Conservation (phyloP, 2,113 vertebrate species). For the Pica pica region DNA sequence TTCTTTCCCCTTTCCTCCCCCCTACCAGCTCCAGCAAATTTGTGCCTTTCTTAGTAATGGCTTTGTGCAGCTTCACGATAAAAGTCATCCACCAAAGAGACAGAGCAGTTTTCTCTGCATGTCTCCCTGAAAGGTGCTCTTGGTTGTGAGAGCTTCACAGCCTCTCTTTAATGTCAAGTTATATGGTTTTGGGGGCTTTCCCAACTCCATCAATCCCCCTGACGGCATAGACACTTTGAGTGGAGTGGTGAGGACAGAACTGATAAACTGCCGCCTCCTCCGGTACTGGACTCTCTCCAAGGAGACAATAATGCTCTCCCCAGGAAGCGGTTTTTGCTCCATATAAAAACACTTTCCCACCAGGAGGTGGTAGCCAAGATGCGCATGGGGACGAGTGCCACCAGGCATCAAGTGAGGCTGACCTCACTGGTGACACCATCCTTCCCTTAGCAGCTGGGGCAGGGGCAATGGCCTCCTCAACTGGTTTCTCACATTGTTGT, state of each 20-base stretch:
- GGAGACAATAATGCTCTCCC: neutral
- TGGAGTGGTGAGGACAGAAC: constrained; percentile 36
- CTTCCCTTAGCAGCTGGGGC: neutral
- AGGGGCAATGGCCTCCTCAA: accelerated
- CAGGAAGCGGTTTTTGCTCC: neutral
- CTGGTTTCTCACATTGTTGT: neutral
- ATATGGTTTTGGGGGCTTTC: constrained; percentile 51
- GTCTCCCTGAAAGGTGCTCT: constrained; percentile 21
- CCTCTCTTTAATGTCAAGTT: constrained; percentile 47
- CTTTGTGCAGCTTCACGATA: constrained; percentile 15
- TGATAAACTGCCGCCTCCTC: constrained; percentile 54
- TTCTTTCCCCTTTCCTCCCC: neutral
- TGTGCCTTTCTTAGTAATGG: constrained; percentile 20
- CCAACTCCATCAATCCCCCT: constrained; percentile 44
- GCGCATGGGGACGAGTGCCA: neutral
- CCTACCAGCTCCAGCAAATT: neutral
- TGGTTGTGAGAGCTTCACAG: neutral
- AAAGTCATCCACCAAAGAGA: constrained; percentile 31
- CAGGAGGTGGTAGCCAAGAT: constrained; percentile 37
- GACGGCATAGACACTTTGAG: constrained; percentile 25
- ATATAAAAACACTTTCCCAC: neutral
- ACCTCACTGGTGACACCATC: neutral
- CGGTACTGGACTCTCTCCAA: constrained; percentile 10
- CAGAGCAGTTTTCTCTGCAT: neutral
- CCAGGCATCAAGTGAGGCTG: neutral